Evolutionary conservation across 23 tunicate genomes (phyloP), one percentile per base, ranked within the genome.

Genomic region (Diplosoma virens): DNA sequence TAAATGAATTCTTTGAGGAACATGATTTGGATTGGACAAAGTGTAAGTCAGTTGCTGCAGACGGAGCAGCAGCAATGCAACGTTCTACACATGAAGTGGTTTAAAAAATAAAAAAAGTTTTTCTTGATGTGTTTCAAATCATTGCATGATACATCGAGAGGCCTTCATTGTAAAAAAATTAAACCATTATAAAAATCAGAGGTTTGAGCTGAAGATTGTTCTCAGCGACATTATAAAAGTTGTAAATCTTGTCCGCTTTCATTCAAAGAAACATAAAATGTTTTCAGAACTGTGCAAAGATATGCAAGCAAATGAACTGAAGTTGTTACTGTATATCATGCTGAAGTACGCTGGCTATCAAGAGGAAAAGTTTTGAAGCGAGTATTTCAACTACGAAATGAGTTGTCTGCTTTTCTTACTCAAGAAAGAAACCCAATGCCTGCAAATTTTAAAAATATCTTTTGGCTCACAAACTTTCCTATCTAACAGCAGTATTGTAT

Each of bases 311-410:
- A 29, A 61, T 29, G 65, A 47, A 73, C 32, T 73, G 78, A 73
- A 64, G 78, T 73, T 47, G 78, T 48, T 73, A n/a, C n/a, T n/a
- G n/a, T n/a, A 35, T 67, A 35, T 34, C 74, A 67, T 67, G 50
- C 74, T 35, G 74, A 67, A 37, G 71, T 27, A 56, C 81, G 81
- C 81, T 76, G 71, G 81, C 28, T 76, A 58, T 76, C 81, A n/a
- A n/a, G n/a, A n/a, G n/a, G n/a, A n/a, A n/a, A n/a, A n/a, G n/a
- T n/a, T n/a, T n/a, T n/a, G n/a, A n/a, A n/a, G n/a, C n/a, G n/a
- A n/a, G n/a, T n/a, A n/a, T n/a, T n/a, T n/a, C n/a, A n/a, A n/a
- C n/a, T n/a, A n/a, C n/a, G n/a, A n/a, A n/a, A n/a, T n/a, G n/a
- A n/a, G n/a, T n/a, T n/a, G n/a, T n/a, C n/a, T n/a, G 70, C 28